Base-by-base conservation (phyloP, 2,888 invertebrate genomes). In the Zhuqinia jingwanae region DNA sequence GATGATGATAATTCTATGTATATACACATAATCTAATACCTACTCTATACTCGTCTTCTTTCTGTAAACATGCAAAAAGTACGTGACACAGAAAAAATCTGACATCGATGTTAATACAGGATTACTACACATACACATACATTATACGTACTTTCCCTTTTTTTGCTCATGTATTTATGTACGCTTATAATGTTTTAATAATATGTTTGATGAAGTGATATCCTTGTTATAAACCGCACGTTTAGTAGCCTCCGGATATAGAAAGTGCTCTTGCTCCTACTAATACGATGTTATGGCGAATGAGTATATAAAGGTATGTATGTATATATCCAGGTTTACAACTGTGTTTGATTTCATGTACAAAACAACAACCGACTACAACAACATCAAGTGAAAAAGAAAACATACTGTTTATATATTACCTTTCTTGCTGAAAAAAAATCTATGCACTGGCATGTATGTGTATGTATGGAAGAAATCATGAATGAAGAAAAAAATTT, bases 401-500 rank as follows among this genome's bases (percentile, higher is more conserved):
- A 73, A 50, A 50, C 73, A 50, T 25, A 47, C 50, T 45, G 47
- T 47, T 70, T 30, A 8, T 70, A n/a, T n/a, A n/a, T 36, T 36
- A 36, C 36, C 36, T 36, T 6, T 36, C 8, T 6, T 36, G 8
- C 36, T 8, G 36, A 36, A 36, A 36, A 36, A n/a, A n/a, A n/a
- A n/a, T n/a, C 25, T 25, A 25, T 47, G 47, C 47, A 17, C 10
- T 15, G 53, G 53, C 53, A 25, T 53, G n/a, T n/a, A 22, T 10
- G 2, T 27, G 11, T 58, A 58, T 20, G 50, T 73, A 50, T 45
- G 20, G 30, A n/a, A 60, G 63, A 60, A 60, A 42, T 75, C 75
- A 85, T 79, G 85, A 85, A 85, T 85, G 85, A 85, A 85, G 42
- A 70, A 85, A 85, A 25, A 70, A 78, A 73, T 85, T 85, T 36